phyloP scores from a whole-genome alignment of 2,797 vertebrate genomes.

The Fistularia commersonii region DNA sequence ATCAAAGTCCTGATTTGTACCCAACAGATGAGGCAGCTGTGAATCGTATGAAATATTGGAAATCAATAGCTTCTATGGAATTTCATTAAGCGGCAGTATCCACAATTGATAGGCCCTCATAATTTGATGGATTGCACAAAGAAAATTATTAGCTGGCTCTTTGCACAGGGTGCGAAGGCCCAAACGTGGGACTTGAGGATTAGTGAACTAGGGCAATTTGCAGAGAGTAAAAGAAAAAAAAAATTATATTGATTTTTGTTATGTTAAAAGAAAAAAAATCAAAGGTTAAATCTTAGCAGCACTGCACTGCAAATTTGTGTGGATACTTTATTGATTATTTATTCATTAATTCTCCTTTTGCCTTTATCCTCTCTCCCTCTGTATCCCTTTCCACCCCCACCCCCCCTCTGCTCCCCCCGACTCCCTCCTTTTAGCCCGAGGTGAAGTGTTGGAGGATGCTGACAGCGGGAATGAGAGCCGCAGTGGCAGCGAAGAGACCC shows the following conservation, averaged over 20 bases:
- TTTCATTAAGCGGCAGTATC: constrained; percentile 99
- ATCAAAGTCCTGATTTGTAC: constrained; percentile 95
- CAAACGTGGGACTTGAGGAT: constrained; percentile 80
- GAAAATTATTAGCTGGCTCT: constrained; percentile 97
- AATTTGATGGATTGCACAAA: constrained; percentile 99
- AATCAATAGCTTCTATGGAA: constrained; percentile 99
- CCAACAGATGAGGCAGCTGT: constrained; percentile 90
- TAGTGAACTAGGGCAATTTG: constrained; percentile 93
- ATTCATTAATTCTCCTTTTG: constrained; percentile 75
- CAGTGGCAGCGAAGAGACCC: constrained; percentile 95
- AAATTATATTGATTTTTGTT: constrained; percentile 89
- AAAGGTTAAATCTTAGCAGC: constrained; percentile 78
- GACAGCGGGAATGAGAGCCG: constrained; percentile 94
- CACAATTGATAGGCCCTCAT: constrained; percentile 98
- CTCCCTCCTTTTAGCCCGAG: constrained; percentile 75
- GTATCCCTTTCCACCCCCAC: constrained; percentile 14
- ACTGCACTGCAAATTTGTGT: constrained; percentile 77
- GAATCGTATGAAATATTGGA: constrained; percentile 99
- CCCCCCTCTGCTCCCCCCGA: constrained; percentile 36
- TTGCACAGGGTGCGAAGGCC: constrained; percentile 82
- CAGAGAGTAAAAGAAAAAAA: constrained; percentile 82
- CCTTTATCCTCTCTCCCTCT: constrained; percentile 27
- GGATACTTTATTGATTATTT: constrained; percentile 79
- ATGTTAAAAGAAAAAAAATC: constrained; percentile 81
- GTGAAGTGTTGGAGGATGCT: constrained; percentile 88